Percentiles rank a stretch among this genome's conserved stretches.
These are phyloP conservation scores for Hypanus sabinus DNA, from an alignment of 2,113 vertebrate genomes.

Conservation along the genomic window DNA sequence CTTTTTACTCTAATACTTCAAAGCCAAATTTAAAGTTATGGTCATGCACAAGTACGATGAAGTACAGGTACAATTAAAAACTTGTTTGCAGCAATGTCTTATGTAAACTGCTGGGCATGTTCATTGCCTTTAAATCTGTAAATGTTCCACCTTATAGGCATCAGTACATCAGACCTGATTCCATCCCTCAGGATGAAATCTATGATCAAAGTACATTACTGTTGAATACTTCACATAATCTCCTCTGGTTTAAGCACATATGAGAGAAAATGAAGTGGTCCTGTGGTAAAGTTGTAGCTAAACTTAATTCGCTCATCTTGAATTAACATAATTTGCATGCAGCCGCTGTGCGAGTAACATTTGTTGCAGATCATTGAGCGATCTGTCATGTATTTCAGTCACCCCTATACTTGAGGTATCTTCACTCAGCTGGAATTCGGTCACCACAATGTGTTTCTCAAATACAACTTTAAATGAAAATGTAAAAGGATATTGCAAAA, in stretches of 20 bases:
- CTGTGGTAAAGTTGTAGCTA: not conserved
- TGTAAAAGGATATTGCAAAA: not conserved
- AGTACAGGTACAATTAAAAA: no score
- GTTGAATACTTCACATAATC: not conserved
- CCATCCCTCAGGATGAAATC: not conserved
- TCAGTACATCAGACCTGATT: not conserved
- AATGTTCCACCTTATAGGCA: not conserved
- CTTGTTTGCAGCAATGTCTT: not conserved
- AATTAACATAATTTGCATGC: constrained; percentile 23
- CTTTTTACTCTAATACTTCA: not conserved
- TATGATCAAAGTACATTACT: not conserved
- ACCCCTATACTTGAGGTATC: not conserved
- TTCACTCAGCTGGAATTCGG: constrained; percentile 2
- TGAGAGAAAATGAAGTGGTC: not conserved
- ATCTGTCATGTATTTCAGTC: not conserved
- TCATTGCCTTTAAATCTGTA: not conserved
- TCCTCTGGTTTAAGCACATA: not conserved
- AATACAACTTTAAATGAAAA: constrained; percentile 12
- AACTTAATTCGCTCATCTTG: not conserved
- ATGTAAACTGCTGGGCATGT: not conserved
- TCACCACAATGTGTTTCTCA: not conserved
- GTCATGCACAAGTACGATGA: no score
- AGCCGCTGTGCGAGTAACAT: not conserved
- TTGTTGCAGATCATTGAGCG: not conserved
- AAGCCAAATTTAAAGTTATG: no score